Base-by-base conservation (phyloP, 2,113 vertebrate genomes). In the Toxostoma redivivum region DNA sequence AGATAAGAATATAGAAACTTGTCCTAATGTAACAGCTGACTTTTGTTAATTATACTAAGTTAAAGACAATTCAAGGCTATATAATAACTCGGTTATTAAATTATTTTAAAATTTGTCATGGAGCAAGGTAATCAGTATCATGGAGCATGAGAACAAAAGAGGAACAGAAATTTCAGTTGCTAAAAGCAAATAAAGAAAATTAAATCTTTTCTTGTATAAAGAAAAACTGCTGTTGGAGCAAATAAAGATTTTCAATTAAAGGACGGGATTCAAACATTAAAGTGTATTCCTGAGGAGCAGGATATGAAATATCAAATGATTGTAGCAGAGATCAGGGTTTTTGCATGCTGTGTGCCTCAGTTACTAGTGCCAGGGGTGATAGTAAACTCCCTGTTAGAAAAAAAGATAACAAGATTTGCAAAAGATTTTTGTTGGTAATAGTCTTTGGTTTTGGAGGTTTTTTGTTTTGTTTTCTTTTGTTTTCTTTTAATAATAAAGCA, bases 191-290 rank as follows among this genome's bases (percentile, higher is more conserved):
- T 54, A 53, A 0, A 81, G 56, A 86, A 86, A 91, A 70, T 30
- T 1, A 81, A 78, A 45, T 30, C 1, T 62, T 88, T 48, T 79
- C 7, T 66, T 83, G n/a, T 83, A 50, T 22, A 54, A 78, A 60
- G n/a, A 86, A 89, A 54, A 62, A 27, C 18, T 92, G 21, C 12
- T 60, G 18, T 58, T 86, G 69, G 66, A 25, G 73, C 10, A 82
- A 92, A 88, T 47, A 60, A 88, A 82, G 18, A 70, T 84, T 84
- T 89, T 73, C 83, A 88, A 11, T 84, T 89, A 84, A 86, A 88
- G 7, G 50, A 86, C 81, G 3, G 8, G 3, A 19, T 87, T 92
- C 51, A 56, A 9, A 47, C 5, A 40, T 71, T 84, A 58, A 78
- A 73, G 40, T 51, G 8, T 45, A 62, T 66, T 86, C 9, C 19